These are phyloP conservation scores for Epirrhoe tristata DNA, from an alignment of 2,888 invertebrate genomes.

Conservation along the genomic window DNA sequence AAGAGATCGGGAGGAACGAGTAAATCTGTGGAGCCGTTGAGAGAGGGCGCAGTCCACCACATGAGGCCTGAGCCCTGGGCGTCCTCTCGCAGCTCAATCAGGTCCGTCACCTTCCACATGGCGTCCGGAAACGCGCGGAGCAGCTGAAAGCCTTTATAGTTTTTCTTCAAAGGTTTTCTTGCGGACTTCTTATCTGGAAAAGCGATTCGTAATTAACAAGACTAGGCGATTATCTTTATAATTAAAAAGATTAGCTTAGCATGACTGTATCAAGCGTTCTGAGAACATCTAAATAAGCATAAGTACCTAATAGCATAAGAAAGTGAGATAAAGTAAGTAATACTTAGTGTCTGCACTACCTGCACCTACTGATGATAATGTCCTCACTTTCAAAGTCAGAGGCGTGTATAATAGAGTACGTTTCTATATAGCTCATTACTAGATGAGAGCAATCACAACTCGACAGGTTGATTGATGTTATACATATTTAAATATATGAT, in stretches of 20 bases:
- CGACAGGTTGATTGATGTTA: slow-evolving; percentile 5
- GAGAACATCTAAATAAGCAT: slow-evolving; percentile 32
- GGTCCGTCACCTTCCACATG: slow-evolving; percentile 75
- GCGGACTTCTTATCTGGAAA: slow-evolving; percentile 63
- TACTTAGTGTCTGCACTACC: slow-evolving; percentile 13
- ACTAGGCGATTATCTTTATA: slow-evolving; percentile 33
- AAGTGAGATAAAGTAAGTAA: slow-evolving; percentile 50
- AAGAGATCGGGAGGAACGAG: slow-evolving; percentile 89
- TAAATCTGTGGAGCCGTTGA: slow-evolving; percentile 87
- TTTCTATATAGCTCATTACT: slow-evolving; percentile 35
- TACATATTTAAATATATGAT: not conserved
- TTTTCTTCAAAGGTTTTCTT: slow-evolving; percentile 75
- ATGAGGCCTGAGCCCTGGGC: slow-evolving; percentile 78
- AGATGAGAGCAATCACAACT: slow-evolving; percentile 35
- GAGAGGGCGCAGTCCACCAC: slow-evolving; percentile 81
- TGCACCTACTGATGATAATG: slow-evolving; percentile 43
- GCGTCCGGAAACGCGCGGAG: slow-evolving; percentile 74
- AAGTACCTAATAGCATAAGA: slow-evolving; percentile 48
- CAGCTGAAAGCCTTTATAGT: slow-evolving; percentile 85
- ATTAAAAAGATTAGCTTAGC: slow-evolving; percentile 37
- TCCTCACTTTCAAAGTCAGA: slow-evolving; percentile 44
- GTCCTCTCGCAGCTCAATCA: slow-evolving; percentile 79
- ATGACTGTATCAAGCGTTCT: slow-evolving; percentile 24
- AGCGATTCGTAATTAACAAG: slow-evolving; percentile 35
- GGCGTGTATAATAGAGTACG: slow-evolving; percentile 39